Percentiles rank a stretch among this genome's conserved stretches.
phyloP scores from a whole-genome alignment of 2,113 vertebrate species.

The Columbina picui region DNA sequence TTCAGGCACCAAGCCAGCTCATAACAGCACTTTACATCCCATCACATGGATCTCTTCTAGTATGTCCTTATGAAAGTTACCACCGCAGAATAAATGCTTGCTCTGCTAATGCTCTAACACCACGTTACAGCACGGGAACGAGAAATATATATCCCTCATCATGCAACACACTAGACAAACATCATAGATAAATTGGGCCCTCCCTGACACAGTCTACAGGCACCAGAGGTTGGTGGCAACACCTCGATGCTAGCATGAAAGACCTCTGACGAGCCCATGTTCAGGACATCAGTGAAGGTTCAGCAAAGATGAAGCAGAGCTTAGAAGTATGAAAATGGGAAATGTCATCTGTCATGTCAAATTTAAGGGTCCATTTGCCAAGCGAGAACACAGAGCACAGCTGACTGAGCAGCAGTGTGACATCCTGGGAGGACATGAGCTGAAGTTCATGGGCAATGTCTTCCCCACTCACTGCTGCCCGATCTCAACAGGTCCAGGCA shows the following conservation, averaged over 20 bases:
- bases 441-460: neutral
- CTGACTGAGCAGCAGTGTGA: neutral
- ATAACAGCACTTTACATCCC: neutral
- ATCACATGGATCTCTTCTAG: neutral
- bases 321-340: slow-evolving; percentile 16
- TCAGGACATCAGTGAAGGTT: slow-evolving; percentile 3
- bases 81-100: neutral
- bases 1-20: slow-evolving; percentile 3
- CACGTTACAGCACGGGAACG: neutral
- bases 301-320: neutral
- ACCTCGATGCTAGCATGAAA: neutral
- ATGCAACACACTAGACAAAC: neutral
- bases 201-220: neutral
- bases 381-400: neutral
- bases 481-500: too few relatives aligned
- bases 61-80: neutral
- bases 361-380: slow-evolving; percentile 40
- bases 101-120: neutral
- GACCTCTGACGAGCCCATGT: neutral
- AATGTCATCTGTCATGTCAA: slow-evolving; percentile 46
- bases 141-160: neutral
- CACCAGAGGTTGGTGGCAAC: neutral
- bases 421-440: neutral
- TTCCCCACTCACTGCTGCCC: neutral
- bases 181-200: neutral